Percentiles rank a stretch among this genome's conserved stretches.
phyloP scores from a whole-genome alignment of 1,140 invertebrate species.

The Bicyclus anynana region DNA sequence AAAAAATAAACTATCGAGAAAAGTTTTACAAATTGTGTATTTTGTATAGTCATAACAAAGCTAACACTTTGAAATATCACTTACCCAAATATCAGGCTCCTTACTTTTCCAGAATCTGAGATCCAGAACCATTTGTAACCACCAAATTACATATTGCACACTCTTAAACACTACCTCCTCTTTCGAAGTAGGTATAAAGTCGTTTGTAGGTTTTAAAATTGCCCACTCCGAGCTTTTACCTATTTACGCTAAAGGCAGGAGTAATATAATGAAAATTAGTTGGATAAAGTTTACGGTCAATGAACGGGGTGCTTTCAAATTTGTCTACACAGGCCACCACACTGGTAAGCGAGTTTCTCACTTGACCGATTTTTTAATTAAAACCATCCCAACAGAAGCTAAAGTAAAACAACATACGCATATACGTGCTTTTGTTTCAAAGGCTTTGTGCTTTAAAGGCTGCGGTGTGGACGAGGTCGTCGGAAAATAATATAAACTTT shows the following conservation, averaged over 20 bases:
- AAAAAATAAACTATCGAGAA: too few relatives aligned
- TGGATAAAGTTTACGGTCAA: not conserved
- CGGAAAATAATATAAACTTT: not conserved
- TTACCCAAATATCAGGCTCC: too few relatives aligned
- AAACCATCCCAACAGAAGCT: not conserved
- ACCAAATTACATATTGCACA: too few relatives aligned
- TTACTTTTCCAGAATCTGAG: too few relatives aligned
- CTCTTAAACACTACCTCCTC: too few relatives aligned
- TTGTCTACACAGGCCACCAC: not conserved
- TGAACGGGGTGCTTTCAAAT: not conserved
- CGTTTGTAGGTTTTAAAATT: too few relatives aligned
- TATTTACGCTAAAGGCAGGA: not conserved
- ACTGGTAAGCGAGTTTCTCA: not conserved
- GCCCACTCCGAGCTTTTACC: too few relatives aligned
- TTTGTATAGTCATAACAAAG: too few relatives aligned
- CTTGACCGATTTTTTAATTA: conserved; percentile 8
- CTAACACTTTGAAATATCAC: too few relatives aligned
- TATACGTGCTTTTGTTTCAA: conserved; percentile 5
- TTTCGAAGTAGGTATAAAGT: too few relatives aligned
- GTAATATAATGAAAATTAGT: not conserved
- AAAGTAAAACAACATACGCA: conserved; percentile 4
- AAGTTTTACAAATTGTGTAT: too few relatives aligned
- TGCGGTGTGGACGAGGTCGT: not conserved
- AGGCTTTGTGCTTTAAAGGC: conserved; percentile 4
- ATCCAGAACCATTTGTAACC: too few relatives aligned